Conservation (phyloP, 2,888 invertebrate species). For the Campaea margaritaria region DNA sequence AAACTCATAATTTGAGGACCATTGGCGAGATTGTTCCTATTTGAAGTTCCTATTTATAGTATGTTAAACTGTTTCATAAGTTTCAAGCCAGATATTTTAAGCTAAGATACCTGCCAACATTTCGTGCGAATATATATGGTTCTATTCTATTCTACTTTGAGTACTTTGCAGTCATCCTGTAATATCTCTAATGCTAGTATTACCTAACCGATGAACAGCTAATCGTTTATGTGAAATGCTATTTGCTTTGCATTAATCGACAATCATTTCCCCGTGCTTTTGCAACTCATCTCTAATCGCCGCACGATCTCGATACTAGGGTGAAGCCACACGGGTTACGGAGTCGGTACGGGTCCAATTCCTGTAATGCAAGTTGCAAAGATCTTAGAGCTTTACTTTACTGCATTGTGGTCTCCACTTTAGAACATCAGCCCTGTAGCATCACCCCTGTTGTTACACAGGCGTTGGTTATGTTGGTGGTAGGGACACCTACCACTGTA, state of each 20-base stretch:
- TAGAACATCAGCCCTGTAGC: not conserved
- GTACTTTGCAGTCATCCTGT: not conserved
- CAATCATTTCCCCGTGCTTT: conserved; percentile 41
- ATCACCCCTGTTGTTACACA: too few relatives aligned
- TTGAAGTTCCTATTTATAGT: too few relatives aligned
- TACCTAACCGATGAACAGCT: conserved; percentile 17
- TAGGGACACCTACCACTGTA: too few relatives aligned
- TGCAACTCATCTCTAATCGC: conserved; percentile 42
- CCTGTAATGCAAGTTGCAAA: not conserved
- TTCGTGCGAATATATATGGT: too few relatives aligned
- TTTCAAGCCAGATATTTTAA: too few relatives aligned
- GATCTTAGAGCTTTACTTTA: not conserved
- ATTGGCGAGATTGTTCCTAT: too few relatives aligned
- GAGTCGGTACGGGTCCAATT: not conserved
- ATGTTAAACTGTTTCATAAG: too few relatives aligned
- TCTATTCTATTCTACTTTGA: not conserved
- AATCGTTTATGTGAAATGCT: conserved; percentile 25
- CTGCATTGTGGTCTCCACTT: not conserved
- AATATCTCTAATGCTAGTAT: not conserved
- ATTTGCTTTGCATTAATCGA: conserved; percentile 39
- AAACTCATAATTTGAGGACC: too few relatives aligned
- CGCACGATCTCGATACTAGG: conserved; percentile 40
- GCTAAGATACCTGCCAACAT: too few relatives aligned
- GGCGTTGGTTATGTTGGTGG: too few relatives aligned
- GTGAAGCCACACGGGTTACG: not conserved